Evolutionary conservation across 1,140 invertebrate genomes (phyloP).

Genomic region (Drosophila pandora): DNA sequence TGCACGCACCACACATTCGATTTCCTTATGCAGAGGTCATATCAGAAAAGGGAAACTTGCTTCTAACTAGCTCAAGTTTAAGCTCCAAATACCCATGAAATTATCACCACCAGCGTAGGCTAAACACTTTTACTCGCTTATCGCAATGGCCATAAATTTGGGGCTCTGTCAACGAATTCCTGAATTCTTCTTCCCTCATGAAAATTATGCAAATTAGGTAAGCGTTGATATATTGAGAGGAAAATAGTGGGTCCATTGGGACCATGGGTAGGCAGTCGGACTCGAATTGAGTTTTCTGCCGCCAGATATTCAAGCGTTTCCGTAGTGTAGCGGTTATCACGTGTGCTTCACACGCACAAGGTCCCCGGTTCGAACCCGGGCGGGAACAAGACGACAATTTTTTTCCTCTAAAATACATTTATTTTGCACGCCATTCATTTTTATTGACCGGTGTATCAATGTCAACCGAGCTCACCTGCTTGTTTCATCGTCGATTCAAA

Average conservation of each 20-base stretch:
- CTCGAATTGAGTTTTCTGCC: conserved; percentile 24
- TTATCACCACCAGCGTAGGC: background rate
- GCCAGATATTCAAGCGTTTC: conserved; percentile 46
- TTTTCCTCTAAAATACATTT: background rate
- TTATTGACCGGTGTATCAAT: conserved; percentile 4
- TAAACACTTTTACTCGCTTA: conserved; percentile 75
- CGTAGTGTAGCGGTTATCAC: conserved; percentile 85
- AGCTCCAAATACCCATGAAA: conserved; percentile 8
- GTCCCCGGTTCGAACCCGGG: conserved; percentile 88
- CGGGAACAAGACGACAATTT: conserved; percentile 84
- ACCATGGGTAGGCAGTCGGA: background rate
- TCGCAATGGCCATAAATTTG: conserved; percentile 68
- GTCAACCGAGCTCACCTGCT: conserved; percentile 12
- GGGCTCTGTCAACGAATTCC: conserved; percentile 39
- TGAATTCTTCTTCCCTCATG: background rate
- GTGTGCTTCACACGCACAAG: conserved; percentile 88
- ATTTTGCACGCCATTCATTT: conserved; percentile 6
- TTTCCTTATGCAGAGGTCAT: conserved; percentile 34
- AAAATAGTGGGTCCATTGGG: background rate
- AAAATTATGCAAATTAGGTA: background rate
- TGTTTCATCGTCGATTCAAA: background rate
- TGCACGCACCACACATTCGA: conserved; percentile 33
- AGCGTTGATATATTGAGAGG: background rate
- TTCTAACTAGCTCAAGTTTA: conserved; percentile 22
- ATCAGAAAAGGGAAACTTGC: conserved; percentile 15